Base-by-base conservation (phyloP, 2,797 vertebrate genomes). In the Girardinus metallicus region DNA sequence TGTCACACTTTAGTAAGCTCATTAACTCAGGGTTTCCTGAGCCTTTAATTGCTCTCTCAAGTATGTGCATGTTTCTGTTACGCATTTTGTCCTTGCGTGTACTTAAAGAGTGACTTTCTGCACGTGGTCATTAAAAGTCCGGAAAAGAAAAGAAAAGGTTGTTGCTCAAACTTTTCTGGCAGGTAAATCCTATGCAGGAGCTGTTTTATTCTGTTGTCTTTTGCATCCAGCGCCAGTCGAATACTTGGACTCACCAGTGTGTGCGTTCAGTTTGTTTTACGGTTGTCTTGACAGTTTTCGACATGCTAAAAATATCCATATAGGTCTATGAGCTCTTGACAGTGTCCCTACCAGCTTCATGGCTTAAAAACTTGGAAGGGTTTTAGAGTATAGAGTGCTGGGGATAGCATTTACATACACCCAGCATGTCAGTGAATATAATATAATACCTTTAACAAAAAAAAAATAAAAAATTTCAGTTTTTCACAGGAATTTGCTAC, bases 261-360 rank as follows among this genome's bases (percentile, higher is more conserved):
- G 26, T 76, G 44, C 6, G 7, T 26, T 26, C 64, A 26, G 18
- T 44, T n/a, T 76, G 29, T 64, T 16, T 7, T 18, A 5, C 34
- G 21, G 64, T 68, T 26, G 36, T 57, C 71, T 43, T 46, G 51
- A 44, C 41, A 53, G 43, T 71, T 78, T 31, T 55, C 47, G 55
- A 68, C 49, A n/a, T 49, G 31, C 44, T 66, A 62, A 64, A 76
- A 44, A 49, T 44, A 64, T 64, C n/a, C 18, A 47, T 34, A 49
- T 23, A 47, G 44, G 21, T 9, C 1, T 26, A 10, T 34, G 44
- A 26, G 44, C 11, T 66, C 46, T 49, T 66, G 60, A 26, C 75
- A 49, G 60, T 15, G 12, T 31, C 21, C 43, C 11, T 6, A 31
- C 39, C 41, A 23, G 57, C 29, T 64, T 76, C 29, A 2, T 4